Conservation (phyloP, 2,888 invertebrate genomes). For the Ecliptopera silaceata region DNA sequence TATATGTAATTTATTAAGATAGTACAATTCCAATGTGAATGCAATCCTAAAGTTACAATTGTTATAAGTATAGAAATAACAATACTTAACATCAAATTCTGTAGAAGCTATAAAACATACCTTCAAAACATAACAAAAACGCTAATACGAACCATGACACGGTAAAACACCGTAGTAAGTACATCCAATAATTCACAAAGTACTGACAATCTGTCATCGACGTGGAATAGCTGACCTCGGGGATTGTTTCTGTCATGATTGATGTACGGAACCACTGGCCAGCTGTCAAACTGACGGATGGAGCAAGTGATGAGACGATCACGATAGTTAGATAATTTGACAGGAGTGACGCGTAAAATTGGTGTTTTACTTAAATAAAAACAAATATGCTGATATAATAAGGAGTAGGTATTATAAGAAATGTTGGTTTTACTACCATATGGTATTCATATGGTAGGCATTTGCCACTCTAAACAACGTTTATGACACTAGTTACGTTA, state of each 20-base stretch:
- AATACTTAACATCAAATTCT: background rate
- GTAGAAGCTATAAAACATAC: background rate
- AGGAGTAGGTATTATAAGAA: too few species aligned
- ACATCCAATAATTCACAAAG: conserved; percentile 44
- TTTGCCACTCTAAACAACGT: too few species aligned
- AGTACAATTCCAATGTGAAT: too few species aligned
- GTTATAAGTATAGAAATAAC: too few species aligned
- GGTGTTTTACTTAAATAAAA: too few species aligned
- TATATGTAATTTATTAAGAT: too few species aligned
- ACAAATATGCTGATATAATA: too few species aligned
- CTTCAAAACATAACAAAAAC: background rate
- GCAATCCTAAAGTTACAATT: too few species aligned
- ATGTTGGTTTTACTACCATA: too few species aligned
- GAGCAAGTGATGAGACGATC: conserved; percentile 33
- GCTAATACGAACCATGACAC: conserved; percentile 16
- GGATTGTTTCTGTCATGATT: conserved; percentile 61
- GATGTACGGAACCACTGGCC: conserved; percentile 55
- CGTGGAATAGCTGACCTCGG: conserved; percentile 50
- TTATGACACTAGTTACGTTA: too few species aligned
- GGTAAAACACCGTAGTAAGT: conserved; percentile 43
- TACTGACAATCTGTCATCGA: conserved; percentile 64
- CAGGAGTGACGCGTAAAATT: background rate
- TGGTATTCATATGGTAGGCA: too few species aligned
- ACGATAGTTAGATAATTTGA: conserved; percentile 19
- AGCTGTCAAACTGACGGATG: conserved; percentile 48